Evolutionary conservation across 1,140 invertebrate genomes (phyloP).

Genomic region (Triops cancriformis): DNA sequence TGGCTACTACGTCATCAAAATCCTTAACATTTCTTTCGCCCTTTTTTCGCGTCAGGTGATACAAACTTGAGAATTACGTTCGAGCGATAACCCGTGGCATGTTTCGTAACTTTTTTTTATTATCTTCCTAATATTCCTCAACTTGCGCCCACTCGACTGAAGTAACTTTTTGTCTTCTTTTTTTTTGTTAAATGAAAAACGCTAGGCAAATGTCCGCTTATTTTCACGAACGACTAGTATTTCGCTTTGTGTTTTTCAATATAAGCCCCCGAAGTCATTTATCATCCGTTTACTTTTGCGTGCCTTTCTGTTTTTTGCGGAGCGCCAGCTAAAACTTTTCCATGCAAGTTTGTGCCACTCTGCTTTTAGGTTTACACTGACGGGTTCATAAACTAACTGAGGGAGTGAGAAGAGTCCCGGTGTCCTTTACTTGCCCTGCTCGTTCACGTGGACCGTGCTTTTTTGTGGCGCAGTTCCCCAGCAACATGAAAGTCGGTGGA

Average conservation of each 20-base stretch:
- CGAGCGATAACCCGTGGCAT: too few relatives aligned
- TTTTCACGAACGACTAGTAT: too few relatives aligned
- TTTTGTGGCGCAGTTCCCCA: background rate
- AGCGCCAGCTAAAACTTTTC: background rate
- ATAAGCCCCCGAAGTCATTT: background rate
- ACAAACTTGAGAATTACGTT: too few relatives aligned
- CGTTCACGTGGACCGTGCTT: background rate
- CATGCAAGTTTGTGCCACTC: background rate
- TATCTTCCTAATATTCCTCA: too few relatives aligned
- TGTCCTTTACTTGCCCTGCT: background rate
- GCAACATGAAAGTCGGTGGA: background rate
- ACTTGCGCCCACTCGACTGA: too few relatives aligned
- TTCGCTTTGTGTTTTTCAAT: background rate
- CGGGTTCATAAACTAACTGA: background rate
- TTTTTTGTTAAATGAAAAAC: too few relatives aligned
- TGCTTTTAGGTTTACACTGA: background rate
- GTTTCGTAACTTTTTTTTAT: too few relatives aligned
- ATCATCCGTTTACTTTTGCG: background rate
- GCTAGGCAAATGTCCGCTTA: too few relatives aligned
- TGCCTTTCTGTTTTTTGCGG: background rate
- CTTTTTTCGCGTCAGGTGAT: too few relatives aligned
- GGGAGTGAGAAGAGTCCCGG: background rate
- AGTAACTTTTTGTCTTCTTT: too few relatives aligned
- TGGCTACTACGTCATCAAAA: too few relatives aligned
- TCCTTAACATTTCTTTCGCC: too few relatives aligned